Evolutionary conservation across 2,113 vertebrate genomes (phyloP).

Genomic region (Calidris pygmaea): DNA sequence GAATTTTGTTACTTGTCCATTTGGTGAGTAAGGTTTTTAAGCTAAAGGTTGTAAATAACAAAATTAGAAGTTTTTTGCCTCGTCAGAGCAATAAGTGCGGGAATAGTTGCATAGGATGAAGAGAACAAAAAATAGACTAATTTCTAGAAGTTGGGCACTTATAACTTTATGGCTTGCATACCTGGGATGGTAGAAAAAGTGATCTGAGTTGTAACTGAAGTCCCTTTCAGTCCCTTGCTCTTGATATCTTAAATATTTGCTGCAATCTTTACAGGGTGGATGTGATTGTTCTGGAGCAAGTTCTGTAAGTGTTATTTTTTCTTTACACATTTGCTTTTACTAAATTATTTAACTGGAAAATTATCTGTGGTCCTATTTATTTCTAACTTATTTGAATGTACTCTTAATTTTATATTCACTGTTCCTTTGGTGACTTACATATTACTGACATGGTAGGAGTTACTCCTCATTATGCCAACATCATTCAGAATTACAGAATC

Average conservation of each 20-base stretch:
- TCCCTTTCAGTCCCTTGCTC: neutral
- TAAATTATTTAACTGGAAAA: neutral
- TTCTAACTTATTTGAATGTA: neutral
- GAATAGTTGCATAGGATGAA: neutral
- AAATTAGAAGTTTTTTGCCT: neutral
- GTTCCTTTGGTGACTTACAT: neutral
- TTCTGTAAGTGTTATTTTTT: conserved; percentile 34
- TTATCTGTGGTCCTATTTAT: neutral
- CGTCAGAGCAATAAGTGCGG: neutral
- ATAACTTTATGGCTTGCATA: neutral
- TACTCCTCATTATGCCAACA: neutral
- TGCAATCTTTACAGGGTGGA: conserved; percentile 29
- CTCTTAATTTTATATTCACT: neutral
- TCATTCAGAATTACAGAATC: neutral
- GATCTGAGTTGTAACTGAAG: neutral
- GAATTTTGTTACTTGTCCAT: neutral
- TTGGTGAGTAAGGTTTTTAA: neutral
- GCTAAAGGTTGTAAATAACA: neutral
- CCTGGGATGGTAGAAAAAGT: neutral
- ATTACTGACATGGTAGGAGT: neutral
- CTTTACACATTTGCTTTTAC: neutral
- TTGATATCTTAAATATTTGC: neutral
- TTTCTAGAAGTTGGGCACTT: neutral
- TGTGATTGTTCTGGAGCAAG: conserved; percentile 46
- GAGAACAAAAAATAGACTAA: neutral